Conservation (phyloP, 2,888 invertebrate genomes). For the Oasisia sp. region DNA sequence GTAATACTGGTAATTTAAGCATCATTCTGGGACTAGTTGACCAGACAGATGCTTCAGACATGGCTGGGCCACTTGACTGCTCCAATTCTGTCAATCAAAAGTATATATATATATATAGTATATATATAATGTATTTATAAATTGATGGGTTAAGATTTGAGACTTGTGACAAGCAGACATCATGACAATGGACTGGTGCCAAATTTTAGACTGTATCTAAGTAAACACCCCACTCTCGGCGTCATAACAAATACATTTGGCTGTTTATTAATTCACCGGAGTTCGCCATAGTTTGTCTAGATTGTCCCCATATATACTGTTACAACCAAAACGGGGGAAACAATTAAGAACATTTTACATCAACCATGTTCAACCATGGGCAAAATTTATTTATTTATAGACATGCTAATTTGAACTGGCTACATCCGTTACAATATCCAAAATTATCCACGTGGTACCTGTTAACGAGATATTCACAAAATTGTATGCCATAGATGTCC, state of each 20-base stretch:
- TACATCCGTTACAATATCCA: too few species aligned
- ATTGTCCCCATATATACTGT: too few species aligned
- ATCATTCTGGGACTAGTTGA: not conserved
- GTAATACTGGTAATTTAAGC: not conserved
- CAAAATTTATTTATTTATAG: not conserved
- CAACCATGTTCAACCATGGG: too few species aligned
- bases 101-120: not conserved
- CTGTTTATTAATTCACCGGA: not conserved
- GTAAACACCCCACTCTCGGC: not conserved
- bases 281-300: not conserved
- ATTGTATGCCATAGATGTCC: too few species aligned
- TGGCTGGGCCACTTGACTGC: not conserved
- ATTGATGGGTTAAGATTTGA: not conserved
- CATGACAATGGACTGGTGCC: not conserved
- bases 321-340: not conserved
- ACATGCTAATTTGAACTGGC: not conserved
- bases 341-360: not conserved
- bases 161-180: not conserved
- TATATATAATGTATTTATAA: not conserved
- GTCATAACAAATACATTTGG: not conserved
- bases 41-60: not conserved
- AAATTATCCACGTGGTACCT: too few species aligned
- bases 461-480: too few species aligned
- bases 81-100: not conserved
- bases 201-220: not conserved